Base-by-base conservation (phyloP, 2,797 vertebrate genomes). In the Girardinus metallicus region DNA sequence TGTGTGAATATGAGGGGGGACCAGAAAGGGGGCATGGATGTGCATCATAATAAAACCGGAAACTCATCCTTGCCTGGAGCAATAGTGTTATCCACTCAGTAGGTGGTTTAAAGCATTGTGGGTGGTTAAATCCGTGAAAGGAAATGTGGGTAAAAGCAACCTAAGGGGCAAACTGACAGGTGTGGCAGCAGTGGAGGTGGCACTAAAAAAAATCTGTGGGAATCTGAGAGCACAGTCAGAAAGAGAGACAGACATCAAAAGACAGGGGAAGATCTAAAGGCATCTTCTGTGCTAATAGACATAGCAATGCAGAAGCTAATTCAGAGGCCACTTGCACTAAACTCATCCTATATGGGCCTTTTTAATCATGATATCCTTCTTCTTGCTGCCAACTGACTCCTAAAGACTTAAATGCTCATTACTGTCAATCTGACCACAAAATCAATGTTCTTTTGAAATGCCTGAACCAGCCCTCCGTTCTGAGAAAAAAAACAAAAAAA, bases 161-260 rank as follows among this genome's bases (percentile, higher is more conserved):
- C 88, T 91, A 76, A 74, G 85, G 88, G 87, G 87, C 81, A 90
- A 89, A 92, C 87, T 83, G 91, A 92, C 91, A 94, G 92, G 92
- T 91, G 84, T 87, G 87, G 77, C 75, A 76, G 75, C 55, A 49
- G 81, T 72, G 88, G 86, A 83, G 86, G 75, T 78, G 80, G 91
- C 79, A 77, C 88, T 87, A 81, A 86, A 60, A 87, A 68, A 89
- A 85, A 82, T 83, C 75, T 77, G 75, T 78, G 55, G 85, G 84
- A 84, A 73, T 82, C 75, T 81, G 76, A 49, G 68, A 60, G 75
- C 82, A 72, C 21, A 77, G 74, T 80, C 73, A 70, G 47, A 78
- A 74, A 80, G 47, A 75, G 71, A 79, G 46, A 78, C 73, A 80
- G 49, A 83, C 74, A 90, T 78, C 84, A 86, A 86, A 87, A 77